Evolutionary conservation across 2,113 vertebrate species (phyloP).

Genomic region (Tenrec ecaudatus): DNA sequence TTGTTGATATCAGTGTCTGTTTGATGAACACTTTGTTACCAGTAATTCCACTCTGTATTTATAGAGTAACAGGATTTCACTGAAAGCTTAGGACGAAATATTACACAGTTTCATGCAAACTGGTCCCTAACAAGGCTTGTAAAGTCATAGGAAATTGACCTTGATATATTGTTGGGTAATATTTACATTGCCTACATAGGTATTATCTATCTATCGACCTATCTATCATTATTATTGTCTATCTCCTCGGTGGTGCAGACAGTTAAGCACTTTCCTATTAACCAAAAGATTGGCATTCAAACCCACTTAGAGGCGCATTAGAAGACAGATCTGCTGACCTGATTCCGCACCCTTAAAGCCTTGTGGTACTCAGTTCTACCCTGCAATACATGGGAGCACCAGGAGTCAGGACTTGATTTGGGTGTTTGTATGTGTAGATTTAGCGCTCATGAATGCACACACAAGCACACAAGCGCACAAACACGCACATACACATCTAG

Average conservation of each 20-base stretch:
- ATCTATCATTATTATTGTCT: background rate
- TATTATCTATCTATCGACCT: background rate
- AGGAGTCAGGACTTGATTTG: background rate
- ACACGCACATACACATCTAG: background rate
- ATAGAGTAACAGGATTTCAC: background rate
- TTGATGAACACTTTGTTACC: background rate
- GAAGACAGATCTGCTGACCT: background rate
- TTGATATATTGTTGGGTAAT: background rate
- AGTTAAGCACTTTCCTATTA: background rate
- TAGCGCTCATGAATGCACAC: background rate
- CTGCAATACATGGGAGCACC: background rate
- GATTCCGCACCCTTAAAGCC: background rate
- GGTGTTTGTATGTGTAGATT: background rate
- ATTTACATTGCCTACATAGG: background rate
- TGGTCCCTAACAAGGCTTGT: conserved; percentile 31
- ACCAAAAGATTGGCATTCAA: background rate
- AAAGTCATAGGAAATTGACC: conserved; percentile 12
- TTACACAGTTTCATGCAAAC: background rate
- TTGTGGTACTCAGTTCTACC: background rate
- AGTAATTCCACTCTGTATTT: conserved; percentile 13
- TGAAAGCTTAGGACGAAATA: background rate
- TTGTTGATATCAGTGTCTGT: background rate
- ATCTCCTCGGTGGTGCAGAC: background rate
- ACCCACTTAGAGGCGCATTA: background rate
- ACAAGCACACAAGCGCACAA: background rate